Evolutionary conservation across 2,888 invertebrate genomes (phyloP).

Genomic region (Tenthredo notha): DNA sequence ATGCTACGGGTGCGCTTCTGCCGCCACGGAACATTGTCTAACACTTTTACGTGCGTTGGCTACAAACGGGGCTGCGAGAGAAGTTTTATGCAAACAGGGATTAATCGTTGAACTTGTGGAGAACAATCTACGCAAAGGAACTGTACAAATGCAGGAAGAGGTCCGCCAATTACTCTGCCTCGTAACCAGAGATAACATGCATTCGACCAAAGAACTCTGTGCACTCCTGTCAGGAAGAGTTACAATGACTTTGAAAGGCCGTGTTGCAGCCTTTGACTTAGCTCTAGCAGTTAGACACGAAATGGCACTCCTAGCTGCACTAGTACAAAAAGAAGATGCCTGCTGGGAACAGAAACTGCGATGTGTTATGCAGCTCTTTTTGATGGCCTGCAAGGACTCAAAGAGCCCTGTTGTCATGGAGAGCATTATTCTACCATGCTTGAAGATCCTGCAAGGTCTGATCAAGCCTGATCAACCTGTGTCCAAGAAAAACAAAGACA

Average conservation of each 20-base stretch:
- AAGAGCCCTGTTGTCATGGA: constrained; percentile 94
- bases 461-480: constrained; percentile 85
- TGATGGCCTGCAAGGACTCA: constrained; percentile 87
- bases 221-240: constrained; percentile 90
- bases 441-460: constrained; percentile 92
- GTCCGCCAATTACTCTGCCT: constrained; percentile 93
- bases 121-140: constrained; percentile 93
- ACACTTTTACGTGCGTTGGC: constrained; percentile 94
- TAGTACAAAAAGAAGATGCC: constrained; percentile 95
- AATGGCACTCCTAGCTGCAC: constrained; percentile 91
- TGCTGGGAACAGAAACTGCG: constrained; percentile 97
- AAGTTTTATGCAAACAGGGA: constrained; percentile 90
- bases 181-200: constrained; percentile 91
- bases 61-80: constrained; percentile 87
- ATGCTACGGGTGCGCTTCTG: constrained; percentile 93
- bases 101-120: constrained; percentile 94
- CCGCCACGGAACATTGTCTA: constrained; percentile 96
- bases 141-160: constrained; percentile 91
- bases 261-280: constrained; percentile 87
- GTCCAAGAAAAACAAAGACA: constrained; percentile 81
- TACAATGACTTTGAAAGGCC: constrained; percentile 88
- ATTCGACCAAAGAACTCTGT: constrained; percentile 92
- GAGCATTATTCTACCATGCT: constrained; percentile 94
- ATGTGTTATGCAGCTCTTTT: constrained; percentile 92
- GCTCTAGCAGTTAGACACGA: constrained; percentile 92